Conservation (phyloP, 2,888 invertebrate genomes). For the Ectemnius continuus region DNA sequence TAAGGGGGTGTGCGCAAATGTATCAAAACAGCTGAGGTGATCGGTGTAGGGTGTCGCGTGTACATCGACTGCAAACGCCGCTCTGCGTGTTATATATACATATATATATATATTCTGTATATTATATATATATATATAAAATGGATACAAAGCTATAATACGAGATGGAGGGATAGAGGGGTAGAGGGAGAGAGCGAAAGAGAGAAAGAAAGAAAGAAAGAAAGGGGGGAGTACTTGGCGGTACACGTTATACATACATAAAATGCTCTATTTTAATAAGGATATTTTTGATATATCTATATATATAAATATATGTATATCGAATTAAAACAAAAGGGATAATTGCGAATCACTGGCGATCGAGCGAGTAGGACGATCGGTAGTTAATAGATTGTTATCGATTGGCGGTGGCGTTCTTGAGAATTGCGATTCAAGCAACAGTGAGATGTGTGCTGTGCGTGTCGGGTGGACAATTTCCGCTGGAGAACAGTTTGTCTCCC, state of each 20-base stretch:
- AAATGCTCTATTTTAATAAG: constrained; percentile 77
- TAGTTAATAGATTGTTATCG: constrained; percentile 56
- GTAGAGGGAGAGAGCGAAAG: constrained; percentile 28
- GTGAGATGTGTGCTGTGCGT: constrained; percentile 50
- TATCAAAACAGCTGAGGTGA: not conserved
- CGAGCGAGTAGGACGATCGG: constrained; percentile 38
- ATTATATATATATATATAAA: constrained; percentile 51
- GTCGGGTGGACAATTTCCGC: constrained; percentile 5
- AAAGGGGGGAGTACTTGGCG: constrained; percentile 61
- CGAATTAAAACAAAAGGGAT: constrained; percentile 37
- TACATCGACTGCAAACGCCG: constrained; percentile 50
- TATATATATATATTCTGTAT: constrained; percentile 43
- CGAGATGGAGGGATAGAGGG: constrained; percentile 56
- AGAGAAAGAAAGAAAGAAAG: constrained; percentile 46
- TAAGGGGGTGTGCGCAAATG: constrained; percentile 5
- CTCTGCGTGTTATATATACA: constrained; percentile 43
- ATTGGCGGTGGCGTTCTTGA: constrained; percentile 28
- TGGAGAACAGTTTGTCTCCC: no score
- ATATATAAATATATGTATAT: constrained; percentile 67
- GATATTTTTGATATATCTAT: constrained; percentile 78
- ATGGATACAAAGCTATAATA: constrained; percentile 65
- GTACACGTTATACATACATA: constrained; percentile 71
- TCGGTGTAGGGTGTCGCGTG: constrained; percentile 40
- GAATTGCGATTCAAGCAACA: constrained; percentile 22
- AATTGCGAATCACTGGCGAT: constrained; percentile 41